Percentiles rank a stretch among this genome's conserved stretches.
Evolutionary conservation across 1,140 invertebrate genomes (phyloP).

Genomic region (Lordiphosa collinella): DNA sequence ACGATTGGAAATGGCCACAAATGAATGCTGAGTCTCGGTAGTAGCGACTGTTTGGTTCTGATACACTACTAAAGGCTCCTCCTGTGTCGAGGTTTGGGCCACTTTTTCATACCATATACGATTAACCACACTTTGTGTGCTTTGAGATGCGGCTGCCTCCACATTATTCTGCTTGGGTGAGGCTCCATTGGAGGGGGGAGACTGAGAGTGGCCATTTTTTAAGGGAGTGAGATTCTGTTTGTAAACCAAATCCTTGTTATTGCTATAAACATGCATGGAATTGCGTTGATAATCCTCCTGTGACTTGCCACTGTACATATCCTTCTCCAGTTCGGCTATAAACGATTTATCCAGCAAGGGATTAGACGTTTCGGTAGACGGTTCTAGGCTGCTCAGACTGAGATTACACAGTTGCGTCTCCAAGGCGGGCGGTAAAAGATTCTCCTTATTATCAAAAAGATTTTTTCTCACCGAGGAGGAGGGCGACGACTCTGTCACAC

Average conservation of each 20-base stretch:
- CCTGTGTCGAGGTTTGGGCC: slow-evolving; percentile 37
- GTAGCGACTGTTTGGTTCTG: slow-evolving; percentile 22
- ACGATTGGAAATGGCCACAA: slow-evolving; percentile 76
- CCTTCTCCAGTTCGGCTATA: slow-evolving; percentile 84
- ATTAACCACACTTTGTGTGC: slow-evolving; percentile 79
- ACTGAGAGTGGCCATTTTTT: slow-evolving; percentile 59
- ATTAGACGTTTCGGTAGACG: not conserved
- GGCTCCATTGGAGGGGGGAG: slow-evolving; percentile 34
- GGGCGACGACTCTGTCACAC: slow-evolving; percentile 13
- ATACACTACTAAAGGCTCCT: too few relatives aligned
- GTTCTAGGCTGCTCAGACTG: slow-evolving; percentile 27
- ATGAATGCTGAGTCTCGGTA: slow-evolving; percentile 58
- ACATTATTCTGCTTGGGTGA: slow-evolving; percentile 61
- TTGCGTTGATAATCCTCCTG: slow-evolving; percentile 79
- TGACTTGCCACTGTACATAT: slow-evolving; percentile 78
- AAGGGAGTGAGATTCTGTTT: slow-evolving; percentile 74
- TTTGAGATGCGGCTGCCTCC: slow-evolving; percentile 28
- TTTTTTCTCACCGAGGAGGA: slow-evolving; percentile 47
- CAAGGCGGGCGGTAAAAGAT: slow-evolving; percentile 54
- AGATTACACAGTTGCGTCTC: slow-evolving; percentile 60
- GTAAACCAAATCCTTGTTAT: slow-evolving; percentile 59
- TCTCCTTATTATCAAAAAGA: slow-evolving; percentile 70
- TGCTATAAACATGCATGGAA: slow-evolving; percentile 80
- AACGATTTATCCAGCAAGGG: slow-evolving; percentile 81
- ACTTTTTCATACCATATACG: slow-evolving; percentile 80